These are phyloP conservation scores for Ametastegia equiseti DNA, from an alignment of 2,888 invertebrate genomes.

Conservation along the genomic window DNA sequence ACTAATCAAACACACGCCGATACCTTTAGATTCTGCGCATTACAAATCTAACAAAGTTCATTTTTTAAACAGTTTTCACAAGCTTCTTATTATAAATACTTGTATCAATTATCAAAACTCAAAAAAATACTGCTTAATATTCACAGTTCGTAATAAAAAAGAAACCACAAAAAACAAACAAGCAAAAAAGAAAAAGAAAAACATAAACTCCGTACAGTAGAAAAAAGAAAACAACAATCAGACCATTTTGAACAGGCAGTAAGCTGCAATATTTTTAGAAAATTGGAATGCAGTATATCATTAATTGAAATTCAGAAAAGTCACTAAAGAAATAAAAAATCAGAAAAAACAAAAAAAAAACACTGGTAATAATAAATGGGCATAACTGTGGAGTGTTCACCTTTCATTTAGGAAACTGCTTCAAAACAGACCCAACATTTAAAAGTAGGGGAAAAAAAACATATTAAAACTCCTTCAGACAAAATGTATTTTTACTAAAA, in stretches of 20 bases:
- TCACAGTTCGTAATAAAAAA: constrained; percentile 2
- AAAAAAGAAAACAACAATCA: background rate
- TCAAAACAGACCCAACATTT: too few relatives aligned
- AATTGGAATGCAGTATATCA: constrained; percentile 18
- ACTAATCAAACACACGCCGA: constrained; percentile 39
- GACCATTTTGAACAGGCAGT: background rate
- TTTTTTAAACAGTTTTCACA: background rate
- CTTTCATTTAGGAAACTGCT: background rate
- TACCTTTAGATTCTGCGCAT: constrained; percentile 37
- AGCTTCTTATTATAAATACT: background rate
- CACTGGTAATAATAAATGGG: background rate
- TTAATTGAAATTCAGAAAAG: background rate
- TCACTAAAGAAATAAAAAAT: constrained; percentile 1
- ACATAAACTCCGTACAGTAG: background rate
- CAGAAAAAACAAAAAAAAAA: background rate
- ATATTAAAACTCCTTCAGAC: background rate
- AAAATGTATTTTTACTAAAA: background rate
- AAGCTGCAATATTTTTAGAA: background rate
- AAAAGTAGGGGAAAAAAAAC: background rate
- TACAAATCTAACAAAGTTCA: constrained; percentile 8
- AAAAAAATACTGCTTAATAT: constrained; percentile 4
- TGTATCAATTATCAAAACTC: constrained; percentile 22
- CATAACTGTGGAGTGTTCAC: background rate
- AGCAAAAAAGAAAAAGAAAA: background rate
- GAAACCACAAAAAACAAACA: background rate